These are phyloP conservation scores for Taenioides sp. DNA, from an alignment of 2,797 vertebrate species.

Conservation along the genomic window DNA sequence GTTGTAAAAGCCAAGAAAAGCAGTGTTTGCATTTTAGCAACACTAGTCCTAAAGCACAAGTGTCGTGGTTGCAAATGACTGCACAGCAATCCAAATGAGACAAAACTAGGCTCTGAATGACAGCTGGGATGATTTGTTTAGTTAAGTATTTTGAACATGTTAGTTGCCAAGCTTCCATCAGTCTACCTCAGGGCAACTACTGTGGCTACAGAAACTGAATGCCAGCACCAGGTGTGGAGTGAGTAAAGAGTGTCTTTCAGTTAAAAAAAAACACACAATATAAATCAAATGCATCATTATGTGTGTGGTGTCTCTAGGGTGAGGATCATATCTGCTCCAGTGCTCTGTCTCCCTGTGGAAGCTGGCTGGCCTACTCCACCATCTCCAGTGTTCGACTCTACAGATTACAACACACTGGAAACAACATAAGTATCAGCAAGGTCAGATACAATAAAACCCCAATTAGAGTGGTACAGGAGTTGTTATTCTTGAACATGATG, in stretches of 20 bases:
- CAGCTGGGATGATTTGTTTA: too few relatives aligned
- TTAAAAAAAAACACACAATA: neutral
- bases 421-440: slow-evolving; percentile 80
- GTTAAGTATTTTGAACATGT: too few relatives aligned
- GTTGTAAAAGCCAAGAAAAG: too few relatives aligned
- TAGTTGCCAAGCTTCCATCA: too few relatives aligned
- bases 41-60: too few relatives aligned
- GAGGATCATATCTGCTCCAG: slow-evolving; percentile 89
- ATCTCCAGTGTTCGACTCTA: slow-evolving; percentile 83
- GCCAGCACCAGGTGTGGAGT: too few relatives aligned
- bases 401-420: slow-evolving; percentile 68
- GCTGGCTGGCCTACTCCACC: slow-evolving; percentile 87
- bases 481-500: neutral
- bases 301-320: slow-evolving; percentile 73
- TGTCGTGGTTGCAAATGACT: too few relatives aligned
- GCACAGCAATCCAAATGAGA: too few relatives aligned
- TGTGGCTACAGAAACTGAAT: neutral
- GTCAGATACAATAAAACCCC: slow-evolving; percentile 54
- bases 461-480: neutral
- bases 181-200: neutral
- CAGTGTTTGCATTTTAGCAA: too few relatives aligned
- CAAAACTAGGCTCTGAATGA: too few relatives aligned
- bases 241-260: neutral
- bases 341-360: slow-evolving; percentile 85
- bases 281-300: neutral